Conservation (phyloP, 2,888 invertebrate species). For the Smittia aterrima region DNA sequence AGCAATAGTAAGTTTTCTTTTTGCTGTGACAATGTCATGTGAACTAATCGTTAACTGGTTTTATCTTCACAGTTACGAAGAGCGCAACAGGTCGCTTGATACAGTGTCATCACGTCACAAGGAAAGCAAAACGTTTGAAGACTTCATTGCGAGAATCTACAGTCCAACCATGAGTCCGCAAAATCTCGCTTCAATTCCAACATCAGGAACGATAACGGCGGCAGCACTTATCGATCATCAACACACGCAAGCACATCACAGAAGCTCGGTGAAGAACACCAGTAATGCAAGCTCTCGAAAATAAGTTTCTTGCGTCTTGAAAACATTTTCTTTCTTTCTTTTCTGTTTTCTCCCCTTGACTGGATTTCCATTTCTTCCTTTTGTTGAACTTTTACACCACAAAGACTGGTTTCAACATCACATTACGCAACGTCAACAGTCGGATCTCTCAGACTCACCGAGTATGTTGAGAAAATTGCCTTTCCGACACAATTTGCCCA, state of each 20-base stretch:
- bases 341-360: slow-evolving; percentile 10
- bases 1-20: slow-evolving; percentile 71
- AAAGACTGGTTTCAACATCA: slow-evolving; percentile 40
- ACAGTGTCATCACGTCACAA: slow-evolving; percentile 83
- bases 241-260: slow-evolving; percentile 45
- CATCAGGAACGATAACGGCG: slow-evolving; percentile 48
- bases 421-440: slow-evolving; percentile 36
- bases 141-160: slow-evolving; percentile 73
- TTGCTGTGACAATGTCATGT: not conserved
- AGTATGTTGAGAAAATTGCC: slow-evolving; percentile 34
- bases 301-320: slow-evolving; percentile 22
- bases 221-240: slow-evolving; percentile 61
- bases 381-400: not conserved
- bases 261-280: slow-evolving; percentile 50
- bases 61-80: slow-evolving; percentile 71
- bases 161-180: slow-evolving; percentile 60
- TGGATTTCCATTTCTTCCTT: not conserved
- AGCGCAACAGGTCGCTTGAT: slow-evolving; percentile 80
- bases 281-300: slow-evolving; percentile 41
- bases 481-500: slow-evolving; percentile 35
- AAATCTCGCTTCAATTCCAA: slow-evolving; percentile 47
- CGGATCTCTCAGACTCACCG: slow-evolving; percentile 35
- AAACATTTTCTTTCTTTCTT: slow-evolving; percentile 26
- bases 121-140: slow-evolving; percentile 86
- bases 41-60: not conserved